A percentile compares a stretch with the other conserved stretches of the same genome.
These are phyloP conservation scores for Deilephila elpenor DNA, from an alignment of 2,888 invertebrate genomes.

Conservation along the genomic window DNA sequence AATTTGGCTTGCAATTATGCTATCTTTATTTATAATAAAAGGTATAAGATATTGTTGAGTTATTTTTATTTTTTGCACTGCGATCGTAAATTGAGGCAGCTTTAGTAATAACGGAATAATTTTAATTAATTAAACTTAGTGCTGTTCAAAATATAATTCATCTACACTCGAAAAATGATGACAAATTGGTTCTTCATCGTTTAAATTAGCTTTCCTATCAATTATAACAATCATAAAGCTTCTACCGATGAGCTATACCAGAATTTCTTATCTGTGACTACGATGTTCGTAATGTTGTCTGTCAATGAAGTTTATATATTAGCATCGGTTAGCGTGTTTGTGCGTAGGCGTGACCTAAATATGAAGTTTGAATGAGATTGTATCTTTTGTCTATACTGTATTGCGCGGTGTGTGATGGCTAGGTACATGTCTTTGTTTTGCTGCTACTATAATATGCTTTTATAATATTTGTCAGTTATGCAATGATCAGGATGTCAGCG, in stretches of 20 bases:
- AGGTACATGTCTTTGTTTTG: constrained; percentile 13
- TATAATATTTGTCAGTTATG: neutral
- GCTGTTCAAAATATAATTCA: no score
- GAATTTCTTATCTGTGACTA: constrained; percentile 8
- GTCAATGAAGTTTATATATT: constrained; percentile 60
- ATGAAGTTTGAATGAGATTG: constrained; percentile 41
- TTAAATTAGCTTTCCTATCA: neutral
- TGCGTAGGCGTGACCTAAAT: constrained; percentile 63
- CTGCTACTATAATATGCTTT: neutral
- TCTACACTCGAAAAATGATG: no score
- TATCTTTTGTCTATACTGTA: constrained; percentile 36
- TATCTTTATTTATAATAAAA: no score
- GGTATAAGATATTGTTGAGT: no score
- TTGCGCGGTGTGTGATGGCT: constrained; percentile 8
- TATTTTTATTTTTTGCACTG: no score
- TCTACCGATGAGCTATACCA: neutral
- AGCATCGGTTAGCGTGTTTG: constrained; percentile 57
- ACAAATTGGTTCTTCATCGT: no score
- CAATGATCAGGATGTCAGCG: neutral
- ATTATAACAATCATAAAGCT: neutral
- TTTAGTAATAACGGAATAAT: no score
- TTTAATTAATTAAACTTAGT: no score
- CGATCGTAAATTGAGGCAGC: no score
- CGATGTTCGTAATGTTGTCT: constrained; percentile 33
- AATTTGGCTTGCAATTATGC: no score